A percentile compares a stretch with the other conserved stretches of the same genome.
Conservation (phyloP, 2,113 vertebrate species). For the Bubo scandiacus region DNA sequence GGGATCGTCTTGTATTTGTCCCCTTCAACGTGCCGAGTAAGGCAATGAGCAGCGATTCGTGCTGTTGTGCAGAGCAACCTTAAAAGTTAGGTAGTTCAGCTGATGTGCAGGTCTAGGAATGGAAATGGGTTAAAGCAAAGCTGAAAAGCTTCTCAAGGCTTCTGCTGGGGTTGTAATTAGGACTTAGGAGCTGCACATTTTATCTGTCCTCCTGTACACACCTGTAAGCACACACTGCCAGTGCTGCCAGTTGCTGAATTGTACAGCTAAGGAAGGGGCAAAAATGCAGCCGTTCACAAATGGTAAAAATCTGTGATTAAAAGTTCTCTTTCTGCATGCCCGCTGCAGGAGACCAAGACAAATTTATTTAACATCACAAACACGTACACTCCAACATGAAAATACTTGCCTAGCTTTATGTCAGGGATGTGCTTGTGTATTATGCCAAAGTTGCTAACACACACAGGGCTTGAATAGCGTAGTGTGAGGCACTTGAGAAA, state of each 20-base stretch:
- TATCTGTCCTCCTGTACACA: background rate
- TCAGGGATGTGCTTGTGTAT: background rate
- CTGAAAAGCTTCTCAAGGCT: background rate
- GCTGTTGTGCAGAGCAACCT: background rate
- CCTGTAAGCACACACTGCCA: too few relatives aligned
- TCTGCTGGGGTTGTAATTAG: background rate
- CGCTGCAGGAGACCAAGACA: background rate
- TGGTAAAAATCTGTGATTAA: background rate
- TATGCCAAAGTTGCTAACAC: background rate
- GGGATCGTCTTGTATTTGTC: background rate
- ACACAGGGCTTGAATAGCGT: background rate
- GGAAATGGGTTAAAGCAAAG: background rate
- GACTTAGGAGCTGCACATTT: background rate
- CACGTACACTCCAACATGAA: background rate
- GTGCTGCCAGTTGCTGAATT: background rate
- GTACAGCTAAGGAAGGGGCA: background rate
- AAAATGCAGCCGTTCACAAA: background rate
- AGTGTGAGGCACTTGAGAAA: background rate
- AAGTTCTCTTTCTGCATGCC: background rate
- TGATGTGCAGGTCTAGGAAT: background rate
- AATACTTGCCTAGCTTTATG: background rate
- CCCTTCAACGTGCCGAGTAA: background rate
- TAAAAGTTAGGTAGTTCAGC: background rate
- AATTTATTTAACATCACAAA: background rate
- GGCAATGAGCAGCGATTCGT: fast-evolving